These are phyloP conservation scores for Prionchulus punctatus DNA, from an alignment of 2,888 invertebrate genomes.

Conservation along the genomic window DNA sequence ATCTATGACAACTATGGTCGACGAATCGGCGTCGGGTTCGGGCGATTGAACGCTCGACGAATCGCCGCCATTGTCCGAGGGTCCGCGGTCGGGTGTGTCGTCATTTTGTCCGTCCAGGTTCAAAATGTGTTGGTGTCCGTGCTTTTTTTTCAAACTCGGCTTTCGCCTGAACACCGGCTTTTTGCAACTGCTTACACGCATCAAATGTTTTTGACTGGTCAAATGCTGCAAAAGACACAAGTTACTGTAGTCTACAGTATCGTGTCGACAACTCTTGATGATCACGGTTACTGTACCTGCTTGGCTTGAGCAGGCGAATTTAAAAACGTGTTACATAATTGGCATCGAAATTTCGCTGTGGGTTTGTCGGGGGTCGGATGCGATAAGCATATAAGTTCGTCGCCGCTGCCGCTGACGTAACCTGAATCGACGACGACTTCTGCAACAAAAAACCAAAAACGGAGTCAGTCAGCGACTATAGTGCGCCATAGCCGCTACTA, in stretches of 20 bases:
- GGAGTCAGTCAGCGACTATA: too few relatives aligned
- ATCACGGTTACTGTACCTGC: too few relatives aligned
- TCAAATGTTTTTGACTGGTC: not conserved
- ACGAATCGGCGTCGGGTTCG: too few relatives aligned
- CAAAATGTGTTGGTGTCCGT: too few relatives aligned
- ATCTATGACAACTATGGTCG: too few relatives aligned
- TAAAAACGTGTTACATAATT: slow-evolving; percentile 5
- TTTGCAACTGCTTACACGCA: not conserved
- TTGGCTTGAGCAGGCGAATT: not conserved
- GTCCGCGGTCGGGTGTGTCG: too few relatives aligned
- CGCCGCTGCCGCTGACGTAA: slow-evolving; percentile 10
- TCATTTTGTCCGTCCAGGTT: too few relatives aligned
- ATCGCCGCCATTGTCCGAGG: too few relatives aligned
- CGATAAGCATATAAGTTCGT: slow-evolving; percentile 6
- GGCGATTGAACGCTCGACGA: too few relatives aligned
- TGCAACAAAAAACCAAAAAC: not conserved
- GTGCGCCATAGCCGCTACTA: too few relatives aligned
- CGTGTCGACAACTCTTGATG: too few relatives aligned
- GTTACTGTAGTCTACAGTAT: too few relatives aligned
- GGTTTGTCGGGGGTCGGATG: not conserved
- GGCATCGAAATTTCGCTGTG: slow-evolving; percentile 3
- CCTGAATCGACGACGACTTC: slow-evolving; percentile 6
- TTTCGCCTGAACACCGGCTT: slow-evolving; percentile 2
- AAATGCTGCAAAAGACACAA: slow-evolving; percentile 4
- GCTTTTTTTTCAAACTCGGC: not conserved